A percentile compares a stretch with the other conserved stretches of the same genome.
Evolutionary conservation across 1,140 invertebrate genomes (phyloP).

Genomic region (Eulimnadia texana): DNA sequence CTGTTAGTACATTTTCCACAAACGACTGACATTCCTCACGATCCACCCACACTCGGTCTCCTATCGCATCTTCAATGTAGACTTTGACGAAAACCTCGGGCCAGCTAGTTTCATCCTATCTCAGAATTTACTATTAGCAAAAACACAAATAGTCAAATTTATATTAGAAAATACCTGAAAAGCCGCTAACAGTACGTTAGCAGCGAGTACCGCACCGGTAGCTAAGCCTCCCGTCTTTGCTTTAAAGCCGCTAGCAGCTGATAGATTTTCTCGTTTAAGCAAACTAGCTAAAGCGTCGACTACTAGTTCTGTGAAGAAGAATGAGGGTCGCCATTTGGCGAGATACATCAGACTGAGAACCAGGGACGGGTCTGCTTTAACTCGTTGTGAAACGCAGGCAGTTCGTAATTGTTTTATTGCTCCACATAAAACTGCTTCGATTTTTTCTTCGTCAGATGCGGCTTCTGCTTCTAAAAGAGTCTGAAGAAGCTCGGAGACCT

Average conservation of each 20-base stretch:
- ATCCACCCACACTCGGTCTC: conserved; percentile 86
- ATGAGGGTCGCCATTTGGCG: conserved; percentile 59
- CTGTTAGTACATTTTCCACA: conserved; percentile 80
- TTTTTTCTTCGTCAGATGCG: conserved; percentile 31
- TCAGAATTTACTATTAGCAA: not conserved
- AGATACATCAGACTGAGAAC: conserved; percentile 65
- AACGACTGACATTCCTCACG: conserved; percentile 77
- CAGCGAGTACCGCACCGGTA: conserved; percentile 64
- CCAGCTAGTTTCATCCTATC: conserved; percentile 48
- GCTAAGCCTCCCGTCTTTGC: conserved; percentile 55
- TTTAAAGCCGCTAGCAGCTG: conserved; percentile 48
- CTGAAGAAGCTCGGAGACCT: conserved; percentile 4
- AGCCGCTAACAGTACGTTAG: conserved; percentile 67
- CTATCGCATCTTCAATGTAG: conserved; percentile 86
- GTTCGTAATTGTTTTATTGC: conserved; percentile 34
- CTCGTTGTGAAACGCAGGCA: conserved; percentile 22
- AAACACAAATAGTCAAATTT: conserved; percentile 34
- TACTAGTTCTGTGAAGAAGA: conserved; percentile 64
- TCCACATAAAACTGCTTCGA: conserved; percentile 37
- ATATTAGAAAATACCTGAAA: conserved; percentile 47
- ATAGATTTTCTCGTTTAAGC: conserved; percentile 56
- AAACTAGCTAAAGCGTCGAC: conserved; percentile 64
- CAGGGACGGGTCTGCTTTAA: conserved; percentile 64
- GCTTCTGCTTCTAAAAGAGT: conserved; percentile 31
- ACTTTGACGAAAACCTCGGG: conserved; percentile 62